Evolutionary conservation across 2,888 invertebrate genomes (phyloP), one percentile per base, ranked within the genome.

Genomic region (Drosophila koepferae): DNA sequence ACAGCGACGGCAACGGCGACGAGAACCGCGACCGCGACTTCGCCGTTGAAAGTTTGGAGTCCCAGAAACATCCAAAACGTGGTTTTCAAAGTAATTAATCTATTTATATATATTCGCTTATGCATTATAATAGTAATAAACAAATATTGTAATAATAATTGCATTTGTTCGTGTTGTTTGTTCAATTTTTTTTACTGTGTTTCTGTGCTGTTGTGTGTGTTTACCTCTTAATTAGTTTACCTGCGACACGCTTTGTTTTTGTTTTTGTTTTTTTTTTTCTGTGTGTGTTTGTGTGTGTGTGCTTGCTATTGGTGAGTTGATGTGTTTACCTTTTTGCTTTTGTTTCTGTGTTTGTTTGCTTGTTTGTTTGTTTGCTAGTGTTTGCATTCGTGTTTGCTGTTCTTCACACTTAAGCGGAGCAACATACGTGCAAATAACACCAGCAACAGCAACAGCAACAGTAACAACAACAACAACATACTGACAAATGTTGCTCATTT

Each of bases 211-310:
- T 49, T 51, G 34, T 65, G 54, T 70, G 69, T 81, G 81, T 81
- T 81, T 81, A 81, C 69, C 72, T 82, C 64, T 81, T 83, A 83
- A 83, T 83, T 83, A 83, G 79, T 81, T 83, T 69, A 79, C 78
- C 81, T 78, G 76, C 70, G 73, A 77, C 68, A 77, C 73, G 64
- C 77, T 75, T 81, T 81, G 83, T 81, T 83, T 82, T 85, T 79
- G 64, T 70, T 76, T 81, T 23, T 20, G 20, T 23, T 23, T 23
- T 56, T 16, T 51, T 43, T 63, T 23, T 9, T 6, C 7, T 28
- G 16, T 10, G 44, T 44, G n/a, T 20, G 44, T 7, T 2, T 46
- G 46, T 14, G 23, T 41, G 56, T 61, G 48, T 63, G 53, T 59
- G 59, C 63, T 43, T 63, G 54, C 56, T 76, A 44, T 68, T 69